phyloP scores from a whole-genome alignment of 2,113 vertebrate genomes.

The Phasianus colchicus region DNA sequence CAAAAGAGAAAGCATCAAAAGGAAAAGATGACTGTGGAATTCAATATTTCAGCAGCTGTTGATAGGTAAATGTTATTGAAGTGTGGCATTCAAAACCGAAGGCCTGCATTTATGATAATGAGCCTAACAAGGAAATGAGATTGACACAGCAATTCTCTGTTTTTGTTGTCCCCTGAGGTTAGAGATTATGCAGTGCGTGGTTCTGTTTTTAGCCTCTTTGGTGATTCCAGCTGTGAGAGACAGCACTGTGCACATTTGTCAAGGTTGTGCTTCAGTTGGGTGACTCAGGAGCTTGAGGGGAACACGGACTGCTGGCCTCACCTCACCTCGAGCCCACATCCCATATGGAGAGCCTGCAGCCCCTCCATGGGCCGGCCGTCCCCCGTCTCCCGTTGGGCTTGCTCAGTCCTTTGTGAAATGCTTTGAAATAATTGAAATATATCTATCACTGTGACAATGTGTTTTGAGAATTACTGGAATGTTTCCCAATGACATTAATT shows the following conservation, averaged over 20 bases:
- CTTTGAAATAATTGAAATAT: slow-evolving; percentile 62
- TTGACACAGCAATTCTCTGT: slow-evolving; percentile 80
- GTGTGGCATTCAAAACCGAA: slow-evolving; percentile 73
- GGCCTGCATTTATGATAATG: slow-evolving; percentile 76
- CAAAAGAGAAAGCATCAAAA: slow-evolving; percentile 80
- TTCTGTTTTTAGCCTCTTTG: slow-evolving; percentile 82
- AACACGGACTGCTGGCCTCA: slow-evolving; percentile 31
- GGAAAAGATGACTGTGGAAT: slow-evolving; percentile 77
- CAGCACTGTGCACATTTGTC: slow-evolving; percentile 77
- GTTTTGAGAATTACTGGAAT: slow-evolving; percentile 57
- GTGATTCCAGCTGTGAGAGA: slow-evolving; percentile 81
- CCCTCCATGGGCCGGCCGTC: neutral
- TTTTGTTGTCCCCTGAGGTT: slow-evolving; percentile 79
- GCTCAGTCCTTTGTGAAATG: slow-evolving; percentile 26
- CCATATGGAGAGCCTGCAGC: neutral
- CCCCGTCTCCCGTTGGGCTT: slow-evolving; percentile 9
- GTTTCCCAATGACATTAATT: slow-evolving; percentile 58
- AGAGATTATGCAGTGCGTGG: slow-evolving; percentile 78
- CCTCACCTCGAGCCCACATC: neutral
- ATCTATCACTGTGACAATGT: slow-evolving; percentile 41
- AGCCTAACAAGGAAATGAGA: slow-evolving; percentile 81
- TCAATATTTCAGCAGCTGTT: slow-evolving; percentile 76
- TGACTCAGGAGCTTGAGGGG: slow-evolving; percentile 68
- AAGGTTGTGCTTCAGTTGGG: slow-evolving; percentile 70
- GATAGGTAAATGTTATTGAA: slow-evolving; percentile 74